phyloP scores from a whole-genome alignment of 1,140 invertebrate species.

The Rhizoglyphus robini region DNA sequence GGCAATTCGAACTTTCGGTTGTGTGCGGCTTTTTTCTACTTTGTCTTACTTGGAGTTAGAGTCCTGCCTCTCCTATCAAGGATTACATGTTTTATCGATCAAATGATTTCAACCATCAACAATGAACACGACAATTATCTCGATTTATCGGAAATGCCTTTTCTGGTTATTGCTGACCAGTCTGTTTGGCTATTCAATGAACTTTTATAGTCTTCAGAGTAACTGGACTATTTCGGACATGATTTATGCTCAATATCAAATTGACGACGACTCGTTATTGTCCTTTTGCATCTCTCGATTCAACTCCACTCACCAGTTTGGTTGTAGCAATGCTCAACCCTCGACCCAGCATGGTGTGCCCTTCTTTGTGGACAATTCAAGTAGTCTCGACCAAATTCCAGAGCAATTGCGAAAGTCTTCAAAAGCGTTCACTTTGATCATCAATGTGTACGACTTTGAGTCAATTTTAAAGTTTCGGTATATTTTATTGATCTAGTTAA shows the following conservation, averaged over 20 bases:
- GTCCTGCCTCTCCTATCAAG: no score
- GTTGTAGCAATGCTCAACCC: not conserved
- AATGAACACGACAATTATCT: no score
- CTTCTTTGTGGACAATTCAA: not conserved
- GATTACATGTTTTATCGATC: no score
- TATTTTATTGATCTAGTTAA: not conserved
- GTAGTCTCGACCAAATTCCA: not conserved
- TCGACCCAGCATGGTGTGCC: not conserved
- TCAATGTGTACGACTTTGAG: not conserved
- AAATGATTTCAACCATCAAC: no score
- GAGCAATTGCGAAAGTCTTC: no score
- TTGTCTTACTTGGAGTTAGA: no score
- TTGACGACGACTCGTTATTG: not conserved
- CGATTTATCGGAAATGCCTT: no score
- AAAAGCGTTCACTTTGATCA: not conserved
- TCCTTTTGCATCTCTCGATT: not conserved
- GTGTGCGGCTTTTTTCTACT: no score
- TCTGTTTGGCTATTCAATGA: not conserved
- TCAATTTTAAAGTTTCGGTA: not conserved
- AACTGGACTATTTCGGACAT: not conserved
- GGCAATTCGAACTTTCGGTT: no score
- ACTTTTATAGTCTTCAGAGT: not conserved
- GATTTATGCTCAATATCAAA: not conserved
- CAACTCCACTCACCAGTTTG: not conserved
- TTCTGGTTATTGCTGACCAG: no score